phyloP scores from a whole-genome alignment of 2,888 invertebrate genomes.

The Abscondita cerata region DNA sequence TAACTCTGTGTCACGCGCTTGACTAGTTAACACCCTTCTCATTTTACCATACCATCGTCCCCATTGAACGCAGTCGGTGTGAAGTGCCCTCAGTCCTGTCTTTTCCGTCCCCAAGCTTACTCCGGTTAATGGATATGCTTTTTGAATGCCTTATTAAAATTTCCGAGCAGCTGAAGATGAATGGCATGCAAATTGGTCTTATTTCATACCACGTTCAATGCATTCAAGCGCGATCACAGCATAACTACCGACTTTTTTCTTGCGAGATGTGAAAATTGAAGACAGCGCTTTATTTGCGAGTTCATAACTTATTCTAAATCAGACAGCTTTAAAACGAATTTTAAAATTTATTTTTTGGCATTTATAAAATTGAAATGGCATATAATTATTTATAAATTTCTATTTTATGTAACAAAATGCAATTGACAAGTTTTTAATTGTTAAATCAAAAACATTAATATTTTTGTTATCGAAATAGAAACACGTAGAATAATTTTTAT shows the following conservation, averaged over 20 bases:
- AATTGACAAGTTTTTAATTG: too few species aligned
- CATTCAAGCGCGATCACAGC: conserved; percentile 45
- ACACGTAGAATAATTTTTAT: too few species aligned
- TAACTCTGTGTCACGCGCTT: conserved; percentile 34
- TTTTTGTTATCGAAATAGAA: too few species aligned
- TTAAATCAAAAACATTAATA: too few species aligned
- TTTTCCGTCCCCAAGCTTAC: conserved; percentile 32
- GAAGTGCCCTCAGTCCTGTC: conserved; percentile 34
- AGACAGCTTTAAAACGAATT: too few species aligned
- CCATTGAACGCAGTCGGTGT: conserved; percentile 30
- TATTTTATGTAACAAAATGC: too few species aligned
- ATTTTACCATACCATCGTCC: conserved; percentile 24
- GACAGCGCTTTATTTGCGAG: conserved; percentile 12
- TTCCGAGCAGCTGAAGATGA: conserved; percentile 61
- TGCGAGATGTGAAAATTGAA: conserved; percentile 14
- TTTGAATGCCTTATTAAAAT: conserved; percentile 62
- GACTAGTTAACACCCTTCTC: conserved; percentile 35
- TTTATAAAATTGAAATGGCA: too few species aligned
- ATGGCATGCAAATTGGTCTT: conserved; percentile 60
- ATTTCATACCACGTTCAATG: conserved; percentile 46
- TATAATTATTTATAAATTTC: too few species aligned
- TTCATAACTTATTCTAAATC: too few species aligned
- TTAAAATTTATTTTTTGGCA: too few species aligned
- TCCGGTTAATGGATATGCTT: conserved; percentile 53
- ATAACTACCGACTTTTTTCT: conserved; percentile 35